Percentiles rank a stretch among this genome's conserved stretches.
Evolutionary conservation across 2,797 vertebrate genomes (phyloP).

Genomic region (Iguana delicatissima): DNA sequence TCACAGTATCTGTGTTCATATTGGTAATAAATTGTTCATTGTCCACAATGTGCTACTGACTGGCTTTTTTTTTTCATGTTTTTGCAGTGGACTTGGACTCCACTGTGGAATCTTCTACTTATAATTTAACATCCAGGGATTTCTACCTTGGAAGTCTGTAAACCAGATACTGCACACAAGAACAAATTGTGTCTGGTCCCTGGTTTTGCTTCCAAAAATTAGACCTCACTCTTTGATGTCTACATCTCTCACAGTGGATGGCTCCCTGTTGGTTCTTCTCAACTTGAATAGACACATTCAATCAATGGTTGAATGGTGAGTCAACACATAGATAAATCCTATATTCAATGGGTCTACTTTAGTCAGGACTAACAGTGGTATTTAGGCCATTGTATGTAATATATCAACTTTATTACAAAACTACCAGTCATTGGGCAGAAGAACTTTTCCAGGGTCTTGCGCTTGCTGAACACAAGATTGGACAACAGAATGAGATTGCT

Average conservation of each 20-base stretch:
- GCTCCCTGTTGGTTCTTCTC: too few relatives aligned
- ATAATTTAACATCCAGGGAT: not conserved
- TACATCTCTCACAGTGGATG: not conserved
- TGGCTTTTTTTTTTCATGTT: constrained; percentile 40
- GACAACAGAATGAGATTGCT: not conserved
- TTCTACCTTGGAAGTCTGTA: not conserved
- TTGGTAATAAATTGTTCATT: constrained; percentile 93
- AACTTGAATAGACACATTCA: too few relatives aligned
- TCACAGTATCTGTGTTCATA: constrained; percentile 93
- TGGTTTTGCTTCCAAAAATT: not conserved
- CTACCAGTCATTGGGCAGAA: not conserved
- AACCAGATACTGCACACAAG: not conserved
- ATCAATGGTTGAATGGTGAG: not conserved
- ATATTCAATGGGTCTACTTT: too few relatives aligned
- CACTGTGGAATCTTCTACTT: not conserved
- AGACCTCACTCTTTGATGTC: not conserved
- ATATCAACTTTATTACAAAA: not conserved
- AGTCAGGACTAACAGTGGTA: too few relatives aligned
- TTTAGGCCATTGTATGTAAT: not conserved
- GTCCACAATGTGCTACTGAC: constrained; percentile 76
- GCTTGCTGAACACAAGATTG: not conserved
- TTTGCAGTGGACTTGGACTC: not conserved
- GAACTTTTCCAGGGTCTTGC: too few relatives aligned
- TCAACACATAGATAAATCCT: too few relatives aligned
- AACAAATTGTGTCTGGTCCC: not conserved